Evolutionary conservation across 2,113 vertebrate species (phyloP), one percentile per base, ranked within the genome.

Genomic region (Sylvilagus bachmani): DNA sequence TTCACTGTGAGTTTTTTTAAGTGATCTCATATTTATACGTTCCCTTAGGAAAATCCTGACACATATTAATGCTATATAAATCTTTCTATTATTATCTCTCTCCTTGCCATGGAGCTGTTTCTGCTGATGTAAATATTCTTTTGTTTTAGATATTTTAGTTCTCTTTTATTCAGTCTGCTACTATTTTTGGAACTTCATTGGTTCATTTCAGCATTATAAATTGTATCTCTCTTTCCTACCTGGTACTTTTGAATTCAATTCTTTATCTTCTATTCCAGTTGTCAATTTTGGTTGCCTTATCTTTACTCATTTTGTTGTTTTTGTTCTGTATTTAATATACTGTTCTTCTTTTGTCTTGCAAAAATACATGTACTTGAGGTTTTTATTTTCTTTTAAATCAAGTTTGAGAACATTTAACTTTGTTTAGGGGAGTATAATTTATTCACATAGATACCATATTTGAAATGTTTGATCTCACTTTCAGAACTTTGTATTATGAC

Each of bases 391-490:
- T 10, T 78, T 70, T 74, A 78, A 73, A 49, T 51, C 4, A 55
- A 83, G 78, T 31, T 13, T 62, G 27, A 93, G n/a, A 16, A 71
- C 64, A 69, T 36, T 33, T 33, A 25, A 78, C 33, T 82, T 51
- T 85, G 61, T 71, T 73, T 89, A 11, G 27, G 38, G 38, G 2
- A 73, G 9, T 58, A 71, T 44, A 29, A 70, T 22, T 66, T 90
- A 67, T 85, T 86, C 22, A 29, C 25, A 55, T 51, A 79, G 61
- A 49, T 73, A 22, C 21, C 24, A 27, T 51, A 49, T 66, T 75
- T 53, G 33, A 86, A 83, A 84, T 75, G 36, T 36, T 74, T 66
- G 36, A 24, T 94, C 51, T 89, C 70, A 71, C 69, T 73, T 79
- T 92, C 14, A 62, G 25, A 25, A 49, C 77, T 90, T 90, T 92